Percentiles rank a stretch among this genome's conserved stretches.
Conservation (phyloP, 2,113 vertebrate species). For the Plotosus lineatus region DNA sequence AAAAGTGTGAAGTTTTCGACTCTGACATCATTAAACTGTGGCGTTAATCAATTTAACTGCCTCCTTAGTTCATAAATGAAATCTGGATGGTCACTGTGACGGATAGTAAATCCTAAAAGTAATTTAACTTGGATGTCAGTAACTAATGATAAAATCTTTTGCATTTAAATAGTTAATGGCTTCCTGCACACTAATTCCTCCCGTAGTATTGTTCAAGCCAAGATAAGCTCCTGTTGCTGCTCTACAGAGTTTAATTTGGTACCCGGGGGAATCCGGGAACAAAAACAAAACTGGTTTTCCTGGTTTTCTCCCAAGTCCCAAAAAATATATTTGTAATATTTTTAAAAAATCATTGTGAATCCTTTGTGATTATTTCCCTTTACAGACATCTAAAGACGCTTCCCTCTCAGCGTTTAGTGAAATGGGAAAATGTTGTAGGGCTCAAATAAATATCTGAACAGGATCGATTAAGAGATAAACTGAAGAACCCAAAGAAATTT, state of each 20-base stretch:
- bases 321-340: neutral
- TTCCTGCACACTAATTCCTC: neutral
- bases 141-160: neutral
- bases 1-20: neutral
- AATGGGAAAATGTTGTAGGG: neutral
- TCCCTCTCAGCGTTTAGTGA: neutral
- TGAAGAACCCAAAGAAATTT: neutral
- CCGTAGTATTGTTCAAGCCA: neutral
- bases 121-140: neutral
- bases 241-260: neutral
- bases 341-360: no score
- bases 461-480: neutral
- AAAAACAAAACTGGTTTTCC: no score
- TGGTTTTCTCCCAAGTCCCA: neutral
- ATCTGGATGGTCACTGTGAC: no score
- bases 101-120: no score
- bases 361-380: neutral
- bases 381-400: neutral
- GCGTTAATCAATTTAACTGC: neutral
- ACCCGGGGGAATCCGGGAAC: no score
- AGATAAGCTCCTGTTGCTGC: neutral
- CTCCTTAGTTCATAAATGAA: neutral
- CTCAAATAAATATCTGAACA: neutral
- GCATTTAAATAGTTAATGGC: neutral
- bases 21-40: neutral